Conservation (phyloP, 2,888 invertebrate genomes). For the Oscheius onirici region DNA sequence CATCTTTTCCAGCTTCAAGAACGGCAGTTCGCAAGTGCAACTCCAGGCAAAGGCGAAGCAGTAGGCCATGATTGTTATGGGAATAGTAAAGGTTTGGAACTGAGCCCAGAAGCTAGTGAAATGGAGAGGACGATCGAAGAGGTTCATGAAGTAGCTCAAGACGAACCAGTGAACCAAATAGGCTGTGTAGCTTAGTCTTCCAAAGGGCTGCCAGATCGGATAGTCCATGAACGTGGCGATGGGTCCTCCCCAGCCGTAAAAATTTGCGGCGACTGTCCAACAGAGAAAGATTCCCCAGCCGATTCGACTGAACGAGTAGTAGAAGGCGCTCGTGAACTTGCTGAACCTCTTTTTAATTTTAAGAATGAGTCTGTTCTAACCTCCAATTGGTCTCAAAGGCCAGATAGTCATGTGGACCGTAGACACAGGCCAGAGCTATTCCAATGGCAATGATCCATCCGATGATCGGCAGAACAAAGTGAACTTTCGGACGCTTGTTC, state of each 20-base stretch:
- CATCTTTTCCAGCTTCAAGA: constrained; percentile 33
- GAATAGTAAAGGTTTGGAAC: constrained; percentile 18
- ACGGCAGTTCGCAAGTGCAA: constrained; percentile 41
- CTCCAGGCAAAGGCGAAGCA: constrained; percentile 46
- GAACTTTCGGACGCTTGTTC: constrained; percentile 16
- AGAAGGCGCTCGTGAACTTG: constrained; percentile 32
- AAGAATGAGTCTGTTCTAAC: no score
- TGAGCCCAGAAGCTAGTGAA: constrained; percentile 4
- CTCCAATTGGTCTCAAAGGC: constrained; percentile 41
- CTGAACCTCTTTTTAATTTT: background rate
- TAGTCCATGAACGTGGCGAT: constrained; percentile 58
- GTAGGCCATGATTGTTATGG: constrained; percentile 14
- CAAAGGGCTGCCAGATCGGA: constrained; percentile 79
- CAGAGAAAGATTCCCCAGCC: constrained; percentile 72
- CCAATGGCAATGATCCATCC: constrained; percentile 36
- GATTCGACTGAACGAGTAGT: constrained; percentile 63
- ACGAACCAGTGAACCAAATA: constrained; percentile 77
- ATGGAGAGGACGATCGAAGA: constrained; percentile 36
- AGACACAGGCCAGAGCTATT: constrained; percentile 36
- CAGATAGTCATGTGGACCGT: constrained; percentile 37
- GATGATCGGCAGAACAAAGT: constrained; percentile 27
- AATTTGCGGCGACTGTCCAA: constrained; percentile 74
- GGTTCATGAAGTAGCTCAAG: constrained; percentile 41
- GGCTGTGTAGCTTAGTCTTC: constrained; percentile 89
- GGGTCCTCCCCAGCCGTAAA: constrained; percentile 72